A percentile compares a stretch with the other conserved stretches of the same genome.
Conservation (phyloP, 2,113 vertebrate species). For the Apaloderma vittatum region DNA sequence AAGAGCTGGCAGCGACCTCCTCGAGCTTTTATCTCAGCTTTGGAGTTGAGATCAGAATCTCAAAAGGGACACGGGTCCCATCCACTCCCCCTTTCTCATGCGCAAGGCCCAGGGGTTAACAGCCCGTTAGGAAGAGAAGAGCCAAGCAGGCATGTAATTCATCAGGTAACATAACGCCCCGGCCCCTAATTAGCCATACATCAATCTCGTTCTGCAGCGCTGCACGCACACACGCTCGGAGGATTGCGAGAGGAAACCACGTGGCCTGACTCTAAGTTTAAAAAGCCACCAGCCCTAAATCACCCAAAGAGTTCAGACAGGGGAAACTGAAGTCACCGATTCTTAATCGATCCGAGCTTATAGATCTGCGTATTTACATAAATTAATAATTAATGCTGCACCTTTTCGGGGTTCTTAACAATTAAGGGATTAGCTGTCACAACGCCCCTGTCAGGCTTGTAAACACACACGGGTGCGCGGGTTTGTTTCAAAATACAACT, state of each 20-base stretch:
- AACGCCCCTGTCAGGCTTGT: background rate
- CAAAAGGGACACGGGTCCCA: background rate
- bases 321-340: fast-evolving
- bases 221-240: background rate
- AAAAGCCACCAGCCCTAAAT: background rate
- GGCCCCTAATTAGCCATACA: slow-evolving; percentile 25
- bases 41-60: background rate
- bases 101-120: background rate
- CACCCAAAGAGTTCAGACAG: background rate
- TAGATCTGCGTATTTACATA: background rate
- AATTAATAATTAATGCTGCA: background rate
- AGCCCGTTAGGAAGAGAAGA: background rate
- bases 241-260: fast-evolving
- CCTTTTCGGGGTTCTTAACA: background rate
- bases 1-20: background rate
- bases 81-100: background rate
- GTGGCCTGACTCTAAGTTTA: fast-evolving
- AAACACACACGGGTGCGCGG: background rate
- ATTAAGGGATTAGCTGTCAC: slow-evolving; percentile 4
- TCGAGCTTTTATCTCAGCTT: background rate
- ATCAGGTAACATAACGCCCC: background rate
- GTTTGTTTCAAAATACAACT: background rate
- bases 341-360: background rate
- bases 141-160: slow-evolving; percentile 36
- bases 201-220: background rate